phyloP scores from a whole-genome alignment of 2,113 vertebrate species.

The Pelvicachromis taeniatus region DNA sequence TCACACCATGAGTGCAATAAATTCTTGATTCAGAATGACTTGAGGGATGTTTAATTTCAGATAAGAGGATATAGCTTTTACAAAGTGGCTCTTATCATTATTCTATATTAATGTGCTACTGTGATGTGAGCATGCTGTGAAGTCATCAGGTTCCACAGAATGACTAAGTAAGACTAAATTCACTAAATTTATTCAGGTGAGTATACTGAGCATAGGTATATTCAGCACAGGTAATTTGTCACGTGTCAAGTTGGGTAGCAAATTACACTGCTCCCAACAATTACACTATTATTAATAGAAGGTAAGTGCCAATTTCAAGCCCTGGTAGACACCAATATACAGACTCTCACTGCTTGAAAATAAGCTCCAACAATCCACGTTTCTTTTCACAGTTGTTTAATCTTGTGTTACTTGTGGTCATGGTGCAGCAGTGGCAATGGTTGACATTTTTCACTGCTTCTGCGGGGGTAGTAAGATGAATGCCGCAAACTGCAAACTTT shows the following conservation, averaged over 20 bases:
- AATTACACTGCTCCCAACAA: neutral
- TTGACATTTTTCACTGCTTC: neutral
- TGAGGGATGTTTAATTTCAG: conserved; percentile 47
- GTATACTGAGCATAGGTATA: neutral
- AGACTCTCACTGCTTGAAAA: neutral
- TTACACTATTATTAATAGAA: conserved; percentile 2
- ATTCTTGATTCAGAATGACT: conserved; percentile 26
- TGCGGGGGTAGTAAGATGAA: neutral
- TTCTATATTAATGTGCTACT: neutral
- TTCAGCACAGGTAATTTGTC: neutral
- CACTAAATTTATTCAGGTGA: neutral
- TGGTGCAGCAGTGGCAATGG: neutral
- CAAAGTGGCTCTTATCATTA: conserved; percentile 23
- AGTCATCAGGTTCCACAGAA: neutral
- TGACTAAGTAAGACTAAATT: neutral
- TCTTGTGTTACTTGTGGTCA: neutral
- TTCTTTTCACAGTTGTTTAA: neutral
- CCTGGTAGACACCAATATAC: neutral
- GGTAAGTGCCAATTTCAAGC: conserved; percentile 43
- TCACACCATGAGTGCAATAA: neutral
- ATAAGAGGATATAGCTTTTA: conserved; percentile 31
- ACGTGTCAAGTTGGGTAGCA: neutral
- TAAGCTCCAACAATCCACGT: neutral
- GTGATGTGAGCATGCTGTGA: neutral
- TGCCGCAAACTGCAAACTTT: neutral